phyloP scores from a whole-genome alignment of 2,888 invertebrate genomes.

The Drymonia ruficornis region DNA sequence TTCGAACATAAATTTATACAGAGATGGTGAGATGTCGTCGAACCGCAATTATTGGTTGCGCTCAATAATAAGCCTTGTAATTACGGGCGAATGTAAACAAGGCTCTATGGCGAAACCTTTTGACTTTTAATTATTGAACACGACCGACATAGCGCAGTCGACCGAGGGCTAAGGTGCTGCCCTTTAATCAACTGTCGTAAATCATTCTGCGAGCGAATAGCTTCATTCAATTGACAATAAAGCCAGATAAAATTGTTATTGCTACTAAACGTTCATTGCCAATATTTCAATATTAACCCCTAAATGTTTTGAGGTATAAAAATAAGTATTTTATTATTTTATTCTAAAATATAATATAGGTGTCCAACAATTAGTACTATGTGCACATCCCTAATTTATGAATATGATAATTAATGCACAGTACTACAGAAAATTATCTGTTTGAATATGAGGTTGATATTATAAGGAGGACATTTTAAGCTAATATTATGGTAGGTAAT shows the following conservation, averaged over 20 bases:
- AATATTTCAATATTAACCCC: not conserved
- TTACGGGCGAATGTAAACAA: constrained; percentile 65
- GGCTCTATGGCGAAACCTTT: constrained; percentile 60
- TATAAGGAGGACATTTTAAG: too few relatives aligned
- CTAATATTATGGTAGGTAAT: too few relatives aligned
- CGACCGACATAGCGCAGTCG: constrained; percentile 53
- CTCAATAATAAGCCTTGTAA: constrained; percentile 54
- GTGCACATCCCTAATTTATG: too few relatives aligned
- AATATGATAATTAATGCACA: too few relatives aligned
- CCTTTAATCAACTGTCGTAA: constrained; percentile 70
- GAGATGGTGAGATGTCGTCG: constrained; percentile 50
- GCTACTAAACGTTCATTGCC: constrained; percentile 14
- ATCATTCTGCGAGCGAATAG: constrained; percentile 52
- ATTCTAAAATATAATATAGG: too few relatives aligned
- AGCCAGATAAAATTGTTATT: constrained; percentile 33
- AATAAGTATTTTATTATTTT: too few relatives aligned
- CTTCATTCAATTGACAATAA: constrained; percentile 33
- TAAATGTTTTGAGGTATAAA: too few relatives aligned
- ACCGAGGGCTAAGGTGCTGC: constrained; percentile 48
- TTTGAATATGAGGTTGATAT: too few relatives aligned
- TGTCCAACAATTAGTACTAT: too few relatives aligned
- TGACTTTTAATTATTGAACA: constrained; percentile 72
- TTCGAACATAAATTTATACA: constrained; percentile 1
- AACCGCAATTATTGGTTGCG: constrained; percentile 54
- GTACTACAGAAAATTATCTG: too few relatives aligned